A percentile compares a stretch with the other conserved stretches of the same genome.
Evolutionary conservation across 2,888 invertebrate species (phyloP).

Genomic region (Marasmarcha lunaedactyla): DNA sequence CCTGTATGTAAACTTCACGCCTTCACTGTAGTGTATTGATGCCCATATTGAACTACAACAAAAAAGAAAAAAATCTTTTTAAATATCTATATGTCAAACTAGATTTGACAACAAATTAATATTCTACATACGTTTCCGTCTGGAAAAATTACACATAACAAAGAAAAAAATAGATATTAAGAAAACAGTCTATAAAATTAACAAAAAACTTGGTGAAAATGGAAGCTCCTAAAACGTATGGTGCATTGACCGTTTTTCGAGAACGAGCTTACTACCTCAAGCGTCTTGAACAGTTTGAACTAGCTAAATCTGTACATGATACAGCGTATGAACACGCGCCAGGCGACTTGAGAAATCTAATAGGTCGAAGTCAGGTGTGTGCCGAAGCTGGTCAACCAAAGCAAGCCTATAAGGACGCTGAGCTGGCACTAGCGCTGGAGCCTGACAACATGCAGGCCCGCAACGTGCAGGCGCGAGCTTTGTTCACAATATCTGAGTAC

Average conservation of each 20-base stretch:
- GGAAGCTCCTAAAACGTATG: no score
- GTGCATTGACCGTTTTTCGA: slow-evolving; percentile 52
- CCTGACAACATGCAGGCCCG: slow-evolving; percentile 51
- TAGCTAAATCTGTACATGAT: slow-evolving; percentile 51
- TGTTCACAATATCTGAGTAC: slow-evolving; percentile 60
- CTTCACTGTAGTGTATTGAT: no score
- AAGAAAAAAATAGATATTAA: no score
- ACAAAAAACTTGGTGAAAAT: no score
- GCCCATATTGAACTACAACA: no score
- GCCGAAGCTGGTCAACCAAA: slow-evolving; percentile 51
- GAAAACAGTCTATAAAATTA: no score
- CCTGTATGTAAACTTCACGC: no score
- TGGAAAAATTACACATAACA: no score
- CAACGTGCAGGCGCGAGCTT: slow-evolving; percentile 55
- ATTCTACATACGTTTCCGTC: no score
- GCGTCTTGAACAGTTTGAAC: slow-evolving; percentile 54
- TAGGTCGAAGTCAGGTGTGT: slow-evolving; percentile 53
- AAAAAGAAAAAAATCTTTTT: no score
- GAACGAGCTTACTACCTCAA: slow-evolving; percentile 51
- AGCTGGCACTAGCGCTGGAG: slow-evolving; percentile 48
- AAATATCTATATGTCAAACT: no score
- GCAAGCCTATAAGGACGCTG: slow-evolving; percentile 53
- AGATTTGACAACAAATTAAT: no score
- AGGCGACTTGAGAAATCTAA: slow-evolving; percentile 46
- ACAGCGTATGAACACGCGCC: slow-evolving; percentile 40